Evolutionary conservation across 2,113 vertebrate species (phyloP), one percentile per base, ranked within the genome.

Genomic region (Agelaius phoeniceus): DNA sequence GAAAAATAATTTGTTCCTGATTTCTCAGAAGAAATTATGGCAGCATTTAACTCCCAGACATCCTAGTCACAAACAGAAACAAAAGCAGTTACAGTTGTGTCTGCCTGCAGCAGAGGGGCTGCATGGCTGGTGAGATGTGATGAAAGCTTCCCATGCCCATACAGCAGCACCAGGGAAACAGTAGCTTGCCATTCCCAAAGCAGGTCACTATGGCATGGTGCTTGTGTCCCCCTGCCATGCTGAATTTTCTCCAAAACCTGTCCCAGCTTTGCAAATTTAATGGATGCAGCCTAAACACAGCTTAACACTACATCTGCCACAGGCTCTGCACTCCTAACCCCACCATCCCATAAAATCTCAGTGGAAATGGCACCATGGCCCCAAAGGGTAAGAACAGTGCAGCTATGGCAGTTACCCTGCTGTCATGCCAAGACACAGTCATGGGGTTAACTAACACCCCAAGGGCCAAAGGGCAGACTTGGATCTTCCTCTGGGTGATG

Each of bases 241-340:
- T 22, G 10, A 10, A 10, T 27, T 74, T 69, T 74, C 65, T 54
- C 35, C 46, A n/a, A 77, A 86, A 81, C 15, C 39, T 77, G n/a
- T 33, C 15, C 31, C 55, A 95, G 27, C 26, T 65, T 62, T 54
- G 22, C 6, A 2, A 41, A 67, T 33, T 0, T 0, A 89, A 52
- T 0, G 0, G 23, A n/a, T 15, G 26, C 17, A 74, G 33, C 27
- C n/a, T 20, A 11, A 89, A 67, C 17, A 31, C 35, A 37, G 31
- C 24, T 22, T 84, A 84, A 35, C 0, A 4, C 35, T 51, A 6
- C 1, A 1, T 22, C 30, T 93, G 27, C 48, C 1, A 1, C 0
- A 0, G n/a, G 13, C 19, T 43, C 30, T 43, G 22, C 1, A 5
- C 13, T 55, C 43, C 31, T 30, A 55, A 59, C 2, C 9, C 27